Evolutionary conservation across 2,888 invertebrate genomes (phyloP).

Genomic region (Aphrophora alni): DNA sequence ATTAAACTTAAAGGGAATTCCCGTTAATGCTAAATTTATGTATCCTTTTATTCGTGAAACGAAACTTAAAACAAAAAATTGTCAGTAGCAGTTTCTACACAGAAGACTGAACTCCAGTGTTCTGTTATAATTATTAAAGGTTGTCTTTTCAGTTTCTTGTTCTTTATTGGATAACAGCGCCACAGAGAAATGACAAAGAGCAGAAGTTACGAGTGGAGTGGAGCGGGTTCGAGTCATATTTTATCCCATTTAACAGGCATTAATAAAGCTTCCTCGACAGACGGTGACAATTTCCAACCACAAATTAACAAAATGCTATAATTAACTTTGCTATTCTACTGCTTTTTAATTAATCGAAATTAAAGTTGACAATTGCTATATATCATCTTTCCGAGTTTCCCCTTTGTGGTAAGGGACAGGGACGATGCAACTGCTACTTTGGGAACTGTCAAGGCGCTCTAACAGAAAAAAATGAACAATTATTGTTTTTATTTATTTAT

Average conservation of each 20-base stretch:
- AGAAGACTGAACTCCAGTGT: no score
- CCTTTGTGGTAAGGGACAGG: not conserved
- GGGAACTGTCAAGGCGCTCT: not conserved
- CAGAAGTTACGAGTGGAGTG: not conserved
- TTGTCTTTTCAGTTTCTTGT: no score
- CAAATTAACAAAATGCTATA: constrained; percentile 14
- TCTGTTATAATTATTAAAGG: no score
- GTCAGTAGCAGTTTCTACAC: no score
- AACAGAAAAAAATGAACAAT: no score
- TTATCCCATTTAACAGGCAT: constrained; percentile 7
- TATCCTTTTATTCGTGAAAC: no score
- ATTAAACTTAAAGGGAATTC: no score
- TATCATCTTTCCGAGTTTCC: not conserved
- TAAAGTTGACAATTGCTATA: constrained; percentile 6
- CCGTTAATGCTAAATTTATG: no score
- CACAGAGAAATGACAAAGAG: not conserved
- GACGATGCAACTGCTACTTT: not conserved
- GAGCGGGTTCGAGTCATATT: not conserved
- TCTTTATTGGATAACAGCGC: no score
- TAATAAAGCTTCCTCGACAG: constrained; percentile 3
- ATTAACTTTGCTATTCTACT: constrained; percentile 13
- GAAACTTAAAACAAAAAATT: no score
- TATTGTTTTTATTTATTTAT: no score
- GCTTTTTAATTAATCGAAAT: constrained; percentile 1
- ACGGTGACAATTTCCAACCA: constrained; percentile 6